Base-by-base conservation (phyloP, 2,797 vertebrate species). In the Labroides dimidiatus region DNA sequence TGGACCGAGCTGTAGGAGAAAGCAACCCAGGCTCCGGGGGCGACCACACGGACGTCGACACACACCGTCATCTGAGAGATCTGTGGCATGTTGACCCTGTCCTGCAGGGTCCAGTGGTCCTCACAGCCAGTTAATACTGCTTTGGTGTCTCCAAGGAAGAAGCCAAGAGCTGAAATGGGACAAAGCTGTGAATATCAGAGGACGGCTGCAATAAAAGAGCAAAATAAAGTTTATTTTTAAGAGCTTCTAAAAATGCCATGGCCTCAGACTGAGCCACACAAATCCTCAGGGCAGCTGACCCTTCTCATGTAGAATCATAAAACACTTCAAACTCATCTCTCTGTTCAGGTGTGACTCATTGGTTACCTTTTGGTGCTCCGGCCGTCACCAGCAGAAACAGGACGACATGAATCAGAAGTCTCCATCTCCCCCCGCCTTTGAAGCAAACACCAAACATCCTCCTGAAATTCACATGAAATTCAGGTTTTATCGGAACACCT, bases 71-170 rank as follows among this genome's bases (percentile, higher is more conserved):
- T 85, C 59, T 91, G 84, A 24, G 43, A 75, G 20, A 93, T 89
- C n/a, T 55, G 44, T 0, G 92, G 92, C 41, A 94, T 52, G 14
- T 43, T 5, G 4, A 30, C 16, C 16, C 39, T 36, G 24, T 78
- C 80, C 79, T 81, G 87, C 57, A 94, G 88, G 39, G 84, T 92
- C 94, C 94, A 95, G 81, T 82, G 69, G 73, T 94, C 90, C 11
- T 70, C 36, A 6, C 93, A 94, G 45, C 87, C 91, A 1, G 82
- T 74, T 43, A 94, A 50, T 1, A 93, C 86, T 0, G 93, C 94
- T 56, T 93, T 95, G 2, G 84, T 86, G 76, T 93, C 83, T 6
- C 78, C 84, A 74, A 94, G 65, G 83, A 93, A 94, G 64, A 76
- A 81, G 5, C 90, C 83, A 3, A 21, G n/a, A 0, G 24, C 88